A percentile compares a stretch with the other conserved stretches of the same genome.
These are phyloP conservation scores for Nestor notabilis DNA, from an alignment of 2,113 vertebrate species.

Conservation along the genomic window DNA sequence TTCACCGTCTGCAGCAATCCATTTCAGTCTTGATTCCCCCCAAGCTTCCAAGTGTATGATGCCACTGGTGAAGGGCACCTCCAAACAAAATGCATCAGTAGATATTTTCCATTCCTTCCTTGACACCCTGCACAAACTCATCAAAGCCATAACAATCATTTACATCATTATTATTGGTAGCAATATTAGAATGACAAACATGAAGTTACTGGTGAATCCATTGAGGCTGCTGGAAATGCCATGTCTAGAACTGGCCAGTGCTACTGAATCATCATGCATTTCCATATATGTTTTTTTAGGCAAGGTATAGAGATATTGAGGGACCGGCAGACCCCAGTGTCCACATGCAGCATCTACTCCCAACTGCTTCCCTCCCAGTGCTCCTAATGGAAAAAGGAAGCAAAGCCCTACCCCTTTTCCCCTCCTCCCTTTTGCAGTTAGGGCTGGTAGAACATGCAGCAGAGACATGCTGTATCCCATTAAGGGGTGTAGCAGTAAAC, in stretches of 20 bases:
- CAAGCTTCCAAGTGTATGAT: not conserved
- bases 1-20: not conserved
- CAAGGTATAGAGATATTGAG: not conserved
- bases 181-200: not conserved
- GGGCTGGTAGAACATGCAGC: not conserved
- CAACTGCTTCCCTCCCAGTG: not conserved
- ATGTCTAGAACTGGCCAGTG: not conserved
- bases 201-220: not conserved
- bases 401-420: not conserved
- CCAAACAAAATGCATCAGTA: not conserved
- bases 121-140: not conserved
- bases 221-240: not conserved
- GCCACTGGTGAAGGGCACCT: not conserved
- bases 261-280: not conserved
- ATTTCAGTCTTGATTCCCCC: not conserved
- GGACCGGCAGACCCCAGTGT: not conserved
- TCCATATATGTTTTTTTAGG: not conserved
- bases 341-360: not conserved
- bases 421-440: not conserved
- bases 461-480: slow-evolving; percentile 9
- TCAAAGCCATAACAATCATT: not conserved
- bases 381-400: not conserved
- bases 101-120: not conserved
- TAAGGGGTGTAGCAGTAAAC: slow-evolving; percentile 15
- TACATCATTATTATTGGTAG: fast-evolving